Evolutionary conservation across 1,140 invertebrate species (phyloP).

Genomic region (Copidosoma floridanum): DNA sequence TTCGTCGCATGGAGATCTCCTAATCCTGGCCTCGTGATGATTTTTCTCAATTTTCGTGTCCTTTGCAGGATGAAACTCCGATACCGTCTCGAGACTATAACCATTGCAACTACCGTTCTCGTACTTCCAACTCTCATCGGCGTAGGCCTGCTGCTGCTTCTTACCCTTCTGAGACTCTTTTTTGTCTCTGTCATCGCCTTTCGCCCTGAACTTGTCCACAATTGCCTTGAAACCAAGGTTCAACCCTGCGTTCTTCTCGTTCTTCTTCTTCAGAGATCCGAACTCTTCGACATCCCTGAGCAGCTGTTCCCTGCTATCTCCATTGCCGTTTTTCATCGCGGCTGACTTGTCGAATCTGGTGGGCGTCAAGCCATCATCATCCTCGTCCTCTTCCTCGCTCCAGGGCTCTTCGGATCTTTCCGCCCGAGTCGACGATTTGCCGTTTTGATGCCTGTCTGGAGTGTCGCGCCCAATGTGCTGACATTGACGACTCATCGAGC

Average conservation of each 20-base stretch:
- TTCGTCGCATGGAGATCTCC: not conserved
- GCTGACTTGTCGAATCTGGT: conserved; percentile 26
- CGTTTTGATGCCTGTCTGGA: conserved; percentile 23
- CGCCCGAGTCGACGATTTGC: conserved; percentile 7
- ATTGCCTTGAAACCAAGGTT: conserved; percentile 14
- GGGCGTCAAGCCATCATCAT: conserved; percentile 16
- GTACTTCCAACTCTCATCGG: not conserved
- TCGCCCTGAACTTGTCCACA: conserved; percentile 21
- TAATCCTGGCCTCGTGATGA: conserved; percentile 6
- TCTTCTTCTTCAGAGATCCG: conserved; percentile 6
- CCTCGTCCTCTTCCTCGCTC: conserved; percentile 26
- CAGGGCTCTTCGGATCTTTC: conserved; percentile 20
- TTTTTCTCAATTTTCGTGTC: not conserved
- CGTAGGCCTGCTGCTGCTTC: not conserved
- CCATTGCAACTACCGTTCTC: not conserved
- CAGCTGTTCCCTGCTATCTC: conserved; percentile 16
- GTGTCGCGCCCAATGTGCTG: conserved; percentile 28
- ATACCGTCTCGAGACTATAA: not conserved
- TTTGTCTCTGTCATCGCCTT: conserved; percentile 4
- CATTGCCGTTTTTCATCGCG: not conserved
- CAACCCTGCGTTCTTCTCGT: conserved; percentile 17
- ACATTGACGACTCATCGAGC: conserved; percentile 22
- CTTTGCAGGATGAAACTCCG: not conserved
- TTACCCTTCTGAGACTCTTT: conserved; percentile 12
- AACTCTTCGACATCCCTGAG: not conserved